Percentiles rank a stretch among this genome's conserved stretches.
phyloP scores from a whole-genome alignment of 2,113 vertebrate species.

The sheep (Ovis aries) region DNA sequence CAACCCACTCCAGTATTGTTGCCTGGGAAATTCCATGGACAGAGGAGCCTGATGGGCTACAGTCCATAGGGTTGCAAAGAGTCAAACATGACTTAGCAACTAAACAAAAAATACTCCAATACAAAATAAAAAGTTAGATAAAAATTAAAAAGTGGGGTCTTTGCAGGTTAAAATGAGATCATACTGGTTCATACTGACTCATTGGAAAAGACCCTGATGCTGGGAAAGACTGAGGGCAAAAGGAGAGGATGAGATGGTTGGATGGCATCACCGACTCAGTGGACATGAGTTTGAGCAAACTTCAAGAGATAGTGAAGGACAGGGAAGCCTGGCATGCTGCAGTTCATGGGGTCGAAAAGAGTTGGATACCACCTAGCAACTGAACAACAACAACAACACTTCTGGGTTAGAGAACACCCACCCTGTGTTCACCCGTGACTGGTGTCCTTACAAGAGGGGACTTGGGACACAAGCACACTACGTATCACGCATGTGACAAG shows the following conservation, averaged over 20 bases:
- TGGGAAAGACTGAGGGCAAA: not conserved
- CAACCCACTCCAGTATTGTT: not conserved
- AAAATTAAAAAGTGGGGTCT: not conserved
- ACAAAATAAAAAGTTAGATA: not conserved
- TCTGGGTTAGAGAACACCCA: not conserved
- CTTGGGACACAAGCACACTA: not conserved
- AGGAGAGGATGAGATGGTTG: not conserved
- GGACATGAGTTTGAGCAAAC: not conserved
- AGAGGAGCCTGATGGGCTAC: not conserved
- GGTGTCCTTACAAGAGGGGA: not conserved
- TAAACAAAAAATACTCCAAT: not conserved
- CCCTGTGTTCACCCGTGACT: not conserved
- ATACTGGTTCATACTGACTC: not conserved
- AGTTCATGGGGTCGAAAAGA: not conserved
- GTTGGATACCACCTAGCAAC: not conserved
- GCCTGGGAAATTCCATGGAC: not conserved
- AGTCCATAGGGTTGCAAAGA: not conserved
- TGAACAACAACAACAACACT: not conserved
- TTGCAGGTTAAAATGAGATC: not conserved
- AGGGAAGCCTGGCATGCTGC: not conserved
- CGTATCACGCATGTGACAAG: rapidly evolving
- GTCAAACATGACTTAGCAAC: not conserved
- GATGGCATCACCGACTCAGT: not conserved
- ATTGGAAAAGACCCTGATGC: not conserved
- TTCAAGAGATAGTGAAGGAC: not conserved